These are phyloP conservation scores for Tenodera sinensis DNA, from an alignment of 2,888 invertebrate genomes.

Conservation along the genomic window DNA sequence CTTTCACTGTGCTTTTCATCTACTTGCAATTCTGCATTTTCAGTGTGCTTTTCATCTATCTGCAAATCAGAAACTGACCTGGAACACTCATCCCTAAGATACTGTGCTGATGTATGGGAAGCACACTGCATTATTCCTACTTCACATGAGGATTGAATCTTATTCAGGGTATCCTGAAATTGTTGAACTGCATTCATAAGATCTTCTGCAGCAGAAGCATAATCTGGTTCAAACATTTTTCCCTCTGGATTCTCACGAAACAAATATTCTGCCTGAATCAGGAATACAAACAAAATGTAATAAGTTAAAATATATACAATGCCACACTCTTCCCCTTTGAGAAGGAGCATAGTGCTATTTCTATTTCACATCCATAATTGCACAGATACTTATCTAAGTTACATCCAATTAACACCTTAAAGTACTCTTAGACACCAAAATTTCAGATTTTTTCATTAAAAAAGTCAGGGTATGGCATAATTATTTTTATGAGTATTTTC, in stretches of 20 bases:
- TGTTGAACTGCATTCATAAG: conserved; percentile 38
- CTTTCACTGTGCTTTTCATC: no score
- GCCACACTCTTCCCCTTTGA: neutral
- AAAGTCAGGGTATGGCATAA: no score
- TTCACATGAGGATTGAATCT: neutral
- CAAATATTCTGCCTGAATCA: conserved; percentile 58
- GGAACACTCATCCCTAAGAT: neutral
- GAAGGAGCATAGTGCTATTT: no score
- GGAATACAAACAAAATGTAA: neutral
- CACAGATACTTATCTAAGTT: no score
- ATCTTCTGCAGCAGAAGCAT: conserved; percentile 54
- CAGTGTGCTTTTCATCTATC: neutral
- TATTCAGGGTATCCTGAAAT: neutral
- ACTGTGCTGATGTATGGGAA: neutral
- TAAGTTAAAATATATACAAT: neutral
- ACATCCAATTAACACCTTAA: no score
- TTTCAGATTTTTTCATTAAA: no score
- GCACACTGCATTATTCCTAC: neutral
- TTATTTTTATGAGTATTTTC: no score
- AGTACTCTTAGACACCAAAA: no score
- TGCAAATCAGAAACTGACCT: no score
- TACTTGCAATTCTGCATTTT: neutral
- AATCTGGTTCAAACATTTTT: conserved; percentile 65
- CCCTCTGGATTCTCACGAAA: conserved; percentile 67
- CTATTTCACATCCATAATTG: no score